Evolutionary conservation across 2,797 vertebrate species (phyloP).

Genomic region (Leptatherina wallacei): DNA sequence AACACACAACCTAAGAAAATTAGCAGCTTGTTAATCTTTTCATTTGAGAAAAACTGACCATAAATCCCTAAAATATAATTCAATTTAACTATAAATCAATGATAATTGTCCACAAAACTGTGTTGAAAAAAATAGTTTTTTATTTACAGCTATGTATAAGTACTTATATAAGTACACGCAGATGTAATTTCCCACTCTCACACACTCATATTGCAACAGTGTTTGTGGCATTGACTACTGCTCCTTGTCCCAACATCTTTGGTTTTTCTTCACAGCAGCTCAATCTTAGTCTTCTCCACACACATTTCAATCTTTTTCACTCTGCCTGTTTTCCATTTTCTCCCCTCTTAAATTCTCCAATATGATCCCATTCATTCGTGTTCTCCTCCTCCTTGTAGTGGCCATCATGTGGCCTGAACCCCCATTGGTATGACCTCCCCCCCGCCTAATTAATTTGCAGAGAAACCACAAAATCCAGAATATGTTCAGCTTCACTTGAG

Average conservation of each 20-base stretch:
- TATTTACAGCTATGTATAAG: too few relatives aligned
- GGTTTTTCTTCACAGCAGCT: background rate
- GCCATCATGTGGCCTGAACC: background rate
- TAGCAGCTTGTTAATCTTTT: too few relatives aligned
- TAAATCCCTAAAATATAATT: too few relatives aligned
- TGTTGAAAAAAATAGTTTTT: too few relatives aligned
- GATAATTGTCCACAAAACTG: too few relatives aligned
- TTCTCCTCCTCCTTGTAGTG: background rate
- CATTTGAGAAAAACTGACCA: too few relatives aligned
- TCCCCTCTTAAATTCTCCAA: conserved; percentile 24
- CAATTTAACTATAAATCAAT: too few relatives aligned
- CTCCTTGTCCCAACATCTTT: background rate
- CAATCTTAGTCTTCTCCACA: background rate
- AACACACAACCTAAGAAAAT: too few relatives aligned
- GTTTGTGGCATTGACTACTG: background rate
- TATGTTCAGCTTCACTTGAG: conserved; percentile 38
- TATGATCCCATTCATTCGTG: background rate
- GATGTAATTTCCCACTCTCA: background rate
- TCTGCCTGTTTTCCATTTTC: background rate
- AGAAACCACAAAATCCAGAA: conserved; percentile 45
- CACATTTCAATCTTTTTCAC: background rate
- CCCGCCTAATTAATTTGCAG: conserved; percentile 42
- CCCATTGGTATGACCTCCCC: conserved; percentile 17
- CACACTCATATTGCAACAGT: background rate
- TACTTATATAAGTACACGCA: background rate